Evolutionary conservation across 2,113 vertebrate genomes (phyloP), one percentile per base, ranked within the genome.

Genomic region (Hippocampus guttulatus): DNA sequence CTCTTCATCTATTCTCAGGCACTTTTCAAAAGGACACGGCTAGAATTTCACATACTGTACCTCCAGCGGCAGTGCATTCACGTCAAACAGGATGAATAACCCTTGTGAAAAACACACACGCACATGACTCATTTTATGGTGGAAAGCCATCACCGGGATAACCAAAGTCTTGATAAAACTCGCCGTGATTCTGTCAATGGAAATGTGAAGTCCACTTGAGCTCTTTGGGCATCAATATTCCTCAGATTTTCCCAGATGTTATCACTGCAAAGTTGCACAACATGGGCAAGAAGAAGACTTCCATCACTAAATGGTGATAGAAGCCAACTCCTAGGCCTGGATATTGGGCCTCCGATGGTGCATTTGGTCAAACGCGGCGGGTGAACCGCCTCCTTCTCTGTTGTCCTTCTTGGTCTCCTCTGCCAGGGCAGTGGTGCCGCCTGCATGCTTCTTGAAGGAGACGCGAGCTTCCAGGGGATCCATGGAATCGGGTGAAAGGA

Each of bases 301-400:
- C 63, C 69, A 90, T 93, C 93, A 97, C 88, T 96, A 94, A 45
- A 97, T 93, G 87, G 94, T 95, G 77, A 96, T 93, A 77, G 95
- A 94, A 81, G 95, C 93, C 89, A 94, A 91, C 92, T 95, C 94
- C 87, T 90, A 83, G 82, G 94, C 93, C 0, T 92, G 92, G 89
- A 91, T 87, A 73, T 74, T 81, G 71, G 72, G 69, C 43, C 51
- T 68, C 60, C 64, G 79, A 73, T 79, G 93, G 84, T 84, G 93
- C 78, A 88, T 80, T 65, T 93, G 94, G 78, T 91, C 78, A 85
- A 90, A 78, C 79, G 84, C 88, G 88, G 94, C 93, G 23, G 92
- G 90, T 67, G 90, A 90, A 73, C 84, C 75, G 84, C 70, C 86
- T 58, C 85, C 76, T 67, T 66, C 76, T 55, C 81, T 84, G 79